A percentile compares a stretch with the other conserved stretches of the same genome.
Conservation (phyloP, 1,140 invertebrate genomes). For the Agrilus planipennis region DNA sequence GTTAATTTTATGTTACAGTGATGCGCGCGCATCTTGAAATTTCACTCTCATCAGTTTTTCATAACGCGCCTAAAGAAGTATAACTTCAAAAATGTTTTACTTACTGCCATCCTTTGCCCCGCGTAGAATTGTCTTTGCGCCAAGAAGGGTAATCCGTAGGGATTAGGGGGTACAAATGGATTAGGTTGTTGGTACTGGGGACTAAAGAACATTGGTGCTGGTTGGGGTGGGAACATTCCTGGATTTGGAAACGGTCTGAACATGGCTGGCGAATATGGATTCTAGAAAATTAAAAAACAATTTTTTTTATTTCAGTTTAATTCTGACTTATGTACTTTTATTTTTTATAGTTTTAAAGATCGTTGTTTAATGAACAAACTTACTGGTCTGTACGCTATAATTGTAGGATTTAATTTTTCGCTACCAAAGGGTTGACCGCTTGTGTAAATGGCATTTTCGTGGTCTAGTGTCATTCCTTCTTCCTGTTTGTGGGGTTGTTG, state of each 20-base stretch:
- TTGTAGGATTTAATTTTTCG: constrained; percentile 39
- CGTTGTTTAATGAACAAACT: constrained; percentile 9
- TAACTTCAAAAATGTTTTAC: constrained; percentile 10
- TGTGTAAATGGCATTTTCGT: constrained; percentile 19
- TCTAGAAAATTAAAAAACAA: too few relatives aligned
- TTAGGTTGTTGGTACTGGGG: constrained; percentile 20
- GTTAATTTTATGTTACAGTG: too few relatives aligned
- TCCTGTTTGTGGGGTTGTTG: constrained; percentile 25
- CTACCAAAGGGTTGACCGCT: constrained; percentile 31
- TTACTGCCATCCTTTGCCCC: constrained; percentile 28
- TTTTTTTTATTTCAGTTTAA: background rate
- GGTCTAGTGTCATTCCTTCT: constrained; percentile 19
- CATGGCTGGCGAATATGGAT: constrained; percentile 13
- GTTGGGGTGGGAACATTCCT: constrained; percentile 12
- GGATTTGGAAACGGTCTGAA: constrained; percentile 17
- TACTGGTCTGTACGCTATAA: constrained; percentile 34
- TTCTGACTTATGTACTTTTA: too few relatives aligned
- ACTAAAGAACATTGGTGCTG: constrained; percentile 23
- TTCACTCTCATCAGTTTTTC: too few relatives aligned
- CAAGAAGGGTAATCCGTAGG: constrained; percentile 23
- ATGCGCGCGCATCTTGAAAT: too few relatives aligned
- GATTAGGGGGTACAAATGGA: constrained; percentile 15
- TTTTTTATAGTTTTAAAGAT: too few relatives aligned
- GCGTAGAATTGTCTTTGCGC: constrained; percentile 20
- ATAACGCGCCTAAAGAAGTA: too few relatives aligned